Conservation (phyloP, 2,797 vertebrate species). For the Enteromius viviparus region DNA sequence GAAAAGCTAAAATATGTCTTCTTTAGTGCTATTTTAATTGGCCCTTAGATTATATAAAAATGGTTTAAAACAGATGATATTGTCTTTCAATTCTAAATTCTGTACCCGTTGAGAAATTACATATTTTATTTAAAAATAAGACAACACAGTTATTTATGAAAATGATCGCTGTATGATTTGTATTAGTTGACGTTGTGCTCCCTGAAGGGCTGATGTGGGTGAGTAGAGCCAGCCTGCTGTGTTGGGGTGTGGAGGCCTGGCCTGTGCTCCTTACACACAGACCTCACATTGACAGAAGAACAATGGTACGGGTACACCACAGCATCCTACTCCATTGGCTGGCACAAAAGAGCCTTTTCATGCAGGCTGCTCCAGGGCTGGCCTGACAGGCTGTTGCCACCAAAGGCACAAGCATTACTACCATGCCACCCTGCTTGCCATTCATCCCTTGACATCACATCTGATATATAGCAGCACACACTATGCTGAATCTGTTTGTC, state of each 20-base stretch:
- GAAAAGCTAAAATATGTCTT: not conserved
- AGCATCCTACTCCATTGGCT: constrained; percentile 62
- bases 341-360: constrained; percentile 73
- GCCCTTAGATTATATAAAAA: not conserved
- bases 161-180: not conserved
- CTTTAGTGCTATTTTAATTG: not conserved
- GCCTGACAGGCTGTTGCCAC: constrained; percentile 37
- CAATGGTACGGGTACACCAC: constrained; percentile 78
- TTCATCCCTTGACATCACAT: not conserved
- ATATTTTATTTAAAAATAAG: not conserved
- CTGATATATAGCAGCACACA: not conserved
- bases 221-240: constrained; percentile 36
- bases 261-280: constrained; percentile 69
- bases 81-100: not conserved
- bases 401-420: constrained; percentile 49
- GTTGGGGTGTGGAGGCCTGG: constrained; percentile 53
- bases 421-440: constrained; percentile 34
- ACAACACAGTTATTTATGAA: not conserved
- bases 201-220: constrained; percentile 39
- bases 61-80: not conserved
- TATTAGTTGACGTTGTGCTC: not conserved
- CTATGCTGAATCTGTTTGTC: not conserved
- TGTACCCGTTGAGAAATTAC: not conserved
- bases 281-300: constrained; percentile 70
- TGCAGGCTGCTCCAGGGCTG: constrained; percentile 35